Conservation (phyloP, 2,888 invertebrate genomes). For the Iphiclides podalirius region DNA sequence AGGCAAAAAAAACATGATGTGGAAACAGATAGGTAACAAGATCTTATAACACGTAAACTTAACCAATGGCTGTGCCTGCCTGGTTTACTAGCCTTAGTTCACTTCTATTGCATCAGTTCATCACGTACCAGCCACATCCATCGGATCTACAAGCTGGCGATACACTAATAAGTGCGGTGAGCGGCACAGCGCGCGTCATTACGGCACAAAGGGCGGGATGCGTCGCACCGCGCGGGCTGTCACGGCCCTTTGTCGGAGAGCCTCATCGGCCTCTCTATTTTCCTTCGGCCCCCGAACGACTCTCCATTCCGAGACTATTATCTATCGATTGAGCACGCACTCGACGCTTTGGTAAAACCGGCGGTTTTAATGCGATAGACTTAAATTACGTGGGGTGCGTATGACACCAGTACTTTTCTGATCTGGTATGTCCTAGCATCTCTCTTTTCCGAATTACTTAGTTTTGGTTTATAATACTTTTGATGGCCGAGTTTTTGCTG, state of each 20-base stretch:
- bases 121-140: conserved; percentile 37
- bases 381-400: background rate
- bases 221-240: conserved; percentile 17
- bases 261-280: conserved; percentile 22
- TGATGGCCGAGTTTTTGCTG: too few relatives aligned
- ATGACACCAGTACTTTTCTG: background rate
- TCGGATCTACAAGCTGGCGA: conserved; percentile 22
- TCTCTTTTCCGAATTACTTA: too few relatives aligned
- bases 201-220: conserved; percentile 46
- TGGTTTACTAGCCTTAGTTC: too few relatives aligned
- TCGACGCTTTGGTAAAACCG: conserved; percentile 1
- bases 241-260: conserved; percentile 24
- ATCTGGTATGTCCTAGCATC: too few relatives aligned
- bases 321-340: conserved; percentile 14
- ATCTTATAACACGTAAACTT: too few relatives aligned
- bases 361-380: conserved; percentile 8
- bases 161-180: conserved; percentile 56
- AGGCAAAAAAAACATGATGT: too few relatives aligned
- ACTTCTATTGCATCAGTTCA: too few relatives aligned
- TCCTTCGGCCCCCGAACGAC: conserved; percentile 15
- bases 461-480: too few relatives aligned
- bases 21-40: too few relatives aligned
- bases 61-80: too few relatives aligned
- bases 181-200: conserved; percentile 52
- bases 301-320: conserved; percentile 10